Evolutionary conservation across 2,888 invertebrate genomes (phyloP), one percentile per base, ranked within the genome.

Genomic region (Harpalus rubripes): DNA sequence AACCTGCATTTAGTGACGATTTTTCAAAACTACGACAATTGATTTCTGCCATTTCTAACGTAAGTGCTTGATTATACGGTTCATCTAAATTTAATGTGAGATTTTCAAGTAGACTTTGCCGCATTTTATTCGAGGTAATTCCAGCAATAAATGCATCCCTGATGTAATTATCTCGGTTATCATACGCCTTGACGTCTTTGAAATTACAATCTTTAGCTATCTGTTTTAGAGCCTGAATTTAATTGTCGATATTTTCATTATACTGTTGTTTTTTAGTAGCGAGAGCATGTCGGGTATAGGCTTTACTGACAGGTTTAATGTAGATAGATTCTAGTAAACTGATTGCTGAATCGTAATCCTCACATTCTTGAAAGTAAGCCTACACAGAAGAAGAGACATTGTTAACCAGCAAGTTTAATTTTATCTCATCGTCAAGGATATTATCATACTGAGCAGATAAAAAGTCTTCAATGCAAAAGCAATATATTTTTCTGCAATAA

Each of bases 111-210:
- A 61, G 10, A 0, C 61, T 61, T 61, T 61, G 61, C 8, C 61
- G 61, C 18, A 61, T 61, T 61, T 61, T 61, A 4, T 61, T 18
- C 1, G 61, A 61, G 18, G 7, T 61, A 61, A 61, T 61, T 16
- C 61, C 61, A 61, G 61, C 16, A 18, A 61, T 61, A 61, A 61
- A 61, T 61, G 61, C 61, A 61, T 61, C 61, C 18, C 61, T 61
- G 61, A 61, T 61, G 8, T 61, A 61, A 7, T 61, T 8, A 61
- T 61, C 61, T 5, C 61, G 61, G 6, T 18, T 18, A 3, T 16
- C 61, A 18, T 61, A 18, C 18, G 61, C 61, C 16, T 61, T 61
- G 7, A 61, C 61, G 16, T 61, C 61, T 61, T 61, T 61, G 18
- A 61, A 61, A 18, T 61, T 61, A 61, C 61, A 61, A 8, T 61